Base-by-base conservation (phyloP, 2,888 invertebrate genomes). In the Prosopocoilus inquinatus region DNA sequence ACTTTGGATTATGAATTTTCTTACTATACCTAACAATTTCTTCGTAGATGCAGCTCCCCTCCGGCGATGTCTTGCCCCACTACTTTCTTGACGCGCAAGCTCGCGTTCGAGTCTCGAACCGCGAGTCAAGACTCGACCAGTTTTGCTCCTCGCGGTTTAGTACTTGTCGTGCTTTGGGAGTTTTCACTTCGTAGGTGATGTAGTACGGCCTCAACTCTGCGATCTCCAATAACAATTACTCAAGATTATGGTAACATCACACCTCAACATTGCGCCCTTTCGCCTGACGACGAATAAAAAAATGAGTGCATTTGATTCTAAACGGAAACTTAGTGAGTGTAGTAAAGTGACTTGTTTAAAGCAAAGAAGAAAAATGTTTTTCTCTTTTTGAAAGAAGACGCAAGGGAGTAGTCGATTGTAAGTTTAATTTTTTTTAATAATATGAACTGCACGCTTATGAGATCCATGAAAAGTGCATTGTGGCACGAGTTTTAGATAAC, bases 1-100 rank as follows among this genome's bases (percentile, higher is more conserved):
- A 15, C 9, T 38, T 38, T 38, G 8, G 1, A 41, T 41, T 36
- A 50, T 43, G 20, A 39, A 46, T 47, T 53, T 47, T 59, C 55
- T 61, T 56, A 53, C 54, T 51, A 54, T 66, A 66, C 63, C 61
- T 67, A 63, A 49, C 58, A 61, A 63, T 67, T 68, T 69, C 67
- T 68, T 67, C 58, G 58, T 65, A 65, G 66, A 64, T 63, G 64
- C 63, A 62, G 61, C 58, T 60, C 68, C 69, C 68, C 67, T 66
- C 67, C 62, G 52, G 43, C 67, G 67, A 66, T 66, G 66, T 68
- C 70, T 68, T 69, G 66, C 70, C 72, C 74, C 70, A 66, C 69
- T 65, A 70, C 63, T 60, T 64, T 68, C 69, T 69, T 69, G 66
- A 58, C 71, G 72, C 73, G 75, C 74, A 73, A 71, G 71, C 68